Percentiles rank a stretch among this genome's conserved stretches.
These are phyloP conservation scores for Sebastes elongatus DNA, from an alignment of 2,797 vertebrate genomes.

Conservation along the genomic window DNA sequence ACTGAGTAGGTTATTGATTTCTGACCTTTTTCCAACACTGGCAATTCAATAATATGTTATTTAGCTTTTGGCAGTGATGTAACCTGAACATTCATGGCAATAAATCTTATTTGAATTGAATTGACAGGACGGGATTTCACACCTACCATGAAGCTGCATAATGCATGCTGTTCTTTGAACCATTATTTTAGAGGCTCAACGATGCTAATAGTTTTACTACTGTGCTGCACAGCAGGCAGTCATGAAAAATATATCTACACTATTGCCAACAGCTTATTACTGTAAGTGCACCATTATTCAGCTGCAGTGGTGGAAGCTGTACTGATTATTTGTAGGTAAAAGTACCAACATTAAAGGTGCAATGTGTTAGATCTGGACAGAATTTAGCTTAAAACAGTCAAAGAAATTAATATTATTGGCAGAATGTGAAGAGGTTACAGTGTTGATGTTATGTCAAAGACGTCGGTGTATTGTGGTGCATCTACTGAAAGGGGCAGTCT, in stretches of 20 bases:
- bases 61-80: background rate
- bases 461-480: background rate
- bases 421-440: background rate
- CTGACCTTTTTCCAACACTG: background rate
- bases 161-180: slow-evolving; percentile 6
- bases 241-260: background rate
- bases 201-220: background rate
- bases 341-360: background rate
- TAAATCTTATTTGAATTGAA: background rate
- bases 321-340: background rate
- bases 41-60: background rate
- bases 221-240: background rate
- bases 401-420: background rate
- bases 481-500: background rate
- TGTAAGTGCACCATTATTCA: background rate
- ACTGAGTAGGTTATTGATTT: background rate
- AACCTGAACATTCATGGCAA: background rate
- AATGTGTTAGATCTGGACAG: background rate
- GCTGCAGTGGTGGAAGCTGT: background rate
- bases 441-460: background rate
- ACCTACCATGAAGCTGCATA: background rate
- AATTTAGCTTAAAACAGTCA: background rate
- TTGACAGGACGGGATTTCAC: background rate
- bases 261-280: background rate
- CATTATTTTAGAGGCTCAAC: background rate